Percentiles rank a stretch among this genome's conserved stretches.
Conservation (phyloP, 2,797 vertebrate genomes). For the Rhadinocentrus ornatus region DNA sequence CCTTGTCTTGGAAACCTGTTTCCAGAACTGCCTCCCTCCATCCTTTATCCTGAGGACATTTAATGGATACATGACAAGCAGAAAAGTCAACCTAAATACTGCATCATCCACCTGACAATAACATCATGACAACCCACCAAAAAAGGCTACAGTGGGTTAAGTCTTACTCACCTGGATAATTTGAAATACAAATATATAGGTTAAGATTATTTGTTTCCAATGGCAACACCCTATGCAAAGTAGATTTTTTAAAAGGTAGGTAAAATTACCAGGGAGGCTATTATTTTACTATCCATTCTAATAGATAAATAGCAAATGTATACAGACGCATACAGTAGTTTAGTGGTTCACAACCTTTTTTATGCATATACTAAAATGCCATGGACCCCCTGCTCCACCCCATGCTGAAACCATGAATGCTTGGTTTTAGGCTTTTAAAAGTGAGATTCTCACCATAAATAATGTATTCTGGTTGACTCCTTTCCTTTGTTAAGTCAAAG, state of each 20-base stretch:
- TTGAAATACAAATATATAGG: not conserved
- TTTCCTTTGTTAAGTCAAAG: too few species aligned
- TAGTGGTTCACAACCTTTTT: too few species aligned
- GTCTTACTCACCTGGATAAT: not conserved
- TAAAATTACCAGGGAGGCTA: not conserved
- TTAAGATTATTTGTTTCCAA: not conserved
- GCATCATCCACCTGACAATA: not conserved
- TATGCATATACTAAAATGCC: too few species aligned
- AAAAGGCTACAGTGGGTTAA: not conserved
- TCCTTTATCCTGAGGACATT: slow-evolving; percentile 86
- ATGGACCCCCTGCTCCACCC: too few species aligned
- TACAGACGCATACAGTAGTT: not conserved
- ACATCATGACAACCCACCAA: not conserved
- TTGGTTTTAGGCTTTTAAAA: too few species aligned
- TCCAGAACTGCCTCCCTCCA: slow-evolving; percentile 96
- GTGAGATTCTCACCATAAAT: too few species aligned
- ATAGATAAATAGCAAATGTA: not conserved
- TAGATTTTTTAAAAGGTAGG: not conserved
- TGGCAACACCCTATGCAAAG: not conserved
- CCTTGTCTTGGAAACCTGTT: slow-evolving; percentile 97
- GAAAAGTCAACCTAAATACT: not conserved
- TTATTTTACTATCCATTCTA: not conserved
- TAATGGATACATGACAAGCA: slow-evolving; percentile 11
- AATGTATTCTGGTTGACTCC: too few species aligned
- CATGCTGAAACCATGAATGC: too few species aligned